These are phyloP conservation scores for Idaea biselata DNA, from an alignment of 2,888 invertebrate genomes.

Conservation along the genomic window DNA sequence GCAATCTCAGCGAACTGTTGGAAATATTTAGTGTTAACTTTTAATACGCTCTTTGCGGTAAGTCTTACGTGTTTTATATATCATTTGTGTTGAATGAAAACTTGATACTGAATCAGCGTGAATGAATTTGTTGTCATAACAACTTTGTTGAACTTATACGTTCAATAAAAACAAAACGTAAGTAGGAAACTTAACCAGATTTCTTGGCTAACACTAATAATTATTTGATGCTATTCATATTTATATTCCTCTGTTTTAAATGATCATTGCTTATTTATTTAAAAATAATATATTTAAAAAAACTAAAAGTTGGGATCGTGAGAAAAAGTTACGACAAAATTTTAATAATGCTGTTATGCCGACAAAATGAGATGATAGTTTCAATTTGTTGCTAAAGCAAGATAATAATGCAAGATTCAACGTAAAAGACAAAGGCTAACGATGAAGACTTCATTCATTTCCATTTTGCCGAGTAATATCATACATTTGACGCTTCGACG, in stretches of 20 bases:
- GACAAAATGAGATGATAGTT: not conserved
- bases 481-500: not conserved
- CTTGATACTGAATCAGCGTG: slow-evolving; percentile 37
- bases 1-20: slow-evolving; percentile 73
- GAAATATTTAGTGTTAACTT: slow-evolving; percentile 75
- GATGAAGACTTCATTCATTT: slow-evolving; percentile 26
- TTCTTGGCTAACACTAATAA: not conserved
- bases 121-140: slow-evolving; percentile 65
- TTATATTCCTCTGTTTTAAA: not conserved
- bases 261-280: not conserved
- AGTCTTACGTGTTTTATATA: slow-evolving; percentile 57
- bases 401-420: slow-evolving; percentile 1
- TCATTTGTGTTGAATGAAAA: slow-evolving; percentile 32
- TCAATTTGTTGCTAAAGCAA: not conserved
- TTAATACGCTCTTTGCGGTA: slow-evolving; percentile 73
- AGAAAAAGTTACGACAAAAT: not conserved
- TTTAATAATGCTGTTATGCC: not conserved
- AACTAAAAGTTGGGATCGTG: not conserved
- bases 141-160: slow-evolving; percentile 35
- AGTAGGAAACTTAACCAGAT: not conserved
- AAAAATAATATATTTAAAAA: too few species aligned
- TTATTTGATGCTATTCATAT: not conserved
- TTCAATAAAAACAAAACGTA: not conserved
- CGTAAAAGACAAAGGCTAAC: slow-evolving; percentile 2
- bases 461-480: slow-evolving; percentile 38